These are phyloP conservation scores for Nanger granti DNA, from an alignment of 2,113 vertebrate species.

Conservation along the genomic window DNA sequence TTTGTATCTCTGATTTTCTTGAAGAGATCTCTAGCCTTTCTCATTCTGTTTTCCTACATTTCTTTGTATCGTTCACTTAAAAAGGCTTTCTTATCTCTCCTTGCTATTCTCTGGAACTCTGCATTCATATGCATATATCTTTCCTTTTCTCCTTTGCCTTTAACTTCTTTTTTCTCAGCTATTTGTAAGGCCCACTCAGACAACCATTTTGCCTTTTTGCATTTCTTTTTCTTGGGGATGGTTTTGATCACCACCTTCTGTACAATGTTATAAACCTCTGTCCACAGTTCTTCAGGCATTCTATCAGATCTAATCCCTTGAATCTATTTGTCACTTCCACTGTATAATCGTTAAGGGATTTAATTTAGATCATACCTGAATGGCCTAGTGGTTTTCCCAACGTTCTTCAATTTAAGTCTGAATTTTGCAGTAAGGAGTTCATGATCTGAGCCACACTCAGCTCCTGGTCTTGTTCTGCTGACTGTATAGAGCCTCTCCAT, in stretches of 20 bases:
- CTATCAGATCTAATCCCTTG: neutral
- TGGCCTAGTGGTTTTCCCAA: neutral
- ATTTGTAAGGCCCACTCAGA: neutral
- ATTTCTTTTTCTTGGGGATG: neutral
- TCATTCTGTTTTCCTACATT: neutral
- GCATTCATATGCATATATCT: neutral
- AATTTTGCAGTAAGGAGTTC: neutral
- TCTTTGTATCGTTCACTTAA: neutral
- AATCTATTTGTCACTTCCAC: neutral
- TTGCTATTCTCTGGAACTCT: neutral
- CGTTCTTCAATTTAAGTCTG: neutral
- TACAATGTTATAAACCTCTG: neutral
- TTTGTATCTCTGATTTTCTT: neutral
- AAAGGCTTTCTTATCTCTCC: neutral
- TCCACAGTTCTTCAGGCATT: neutral
- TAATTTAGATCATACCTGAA: neutral
- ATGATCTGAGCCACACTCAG: neutral
- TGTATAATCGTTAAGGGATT: neutral
- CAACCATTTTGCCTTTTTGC: neutral
- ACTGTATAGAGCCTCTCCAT: neutral
- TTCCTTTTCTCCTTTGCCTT: neutral
- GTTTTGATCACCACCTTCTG: neutral
- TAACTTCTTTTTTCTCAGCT: neutral
- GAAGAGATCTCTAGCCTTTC: neutral
- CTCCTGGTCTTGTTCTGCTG: neutral